Base-by-base conservation (phyloP, 2,888 invertebrate genomes). In the Dasypolia templi region DNA sequence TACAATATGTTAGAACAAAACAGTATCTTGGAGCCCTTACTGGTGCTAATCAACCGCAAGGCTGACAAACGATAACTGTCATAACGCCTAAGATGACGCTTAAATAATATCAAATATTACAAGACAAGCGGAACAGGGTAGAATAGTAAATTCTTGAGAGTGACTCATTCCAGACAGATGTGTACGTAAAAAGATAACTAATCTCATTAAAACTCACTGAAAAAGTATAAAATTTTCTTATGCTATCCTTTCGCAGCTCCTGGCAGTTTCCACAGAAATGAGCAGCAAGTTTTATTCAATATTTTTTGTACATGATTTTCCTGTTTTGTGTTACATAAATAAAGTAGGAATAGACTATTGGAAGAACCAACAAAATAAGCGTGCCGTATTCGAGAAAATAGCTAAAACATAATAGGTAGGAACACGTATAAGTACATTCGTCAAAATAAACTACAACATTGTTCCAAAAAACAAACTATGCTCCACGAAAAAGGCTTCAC, bases 41-140 rank as follows among this genome's bases (percentile, higher is more conserved):
- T 61, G 44, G 59, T 42, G 6, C 71, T 79, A 79, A 83, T 76
- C 79, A 79, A 84, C 83, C 77, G 19, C 79, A 75, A 64, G 53
- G 58, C 71, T 80, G 77, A 68, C 77, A 74, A 83, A 80, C 77
- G 66, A 68, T 85, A 75, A 68, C 85, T 80, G 82, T 74, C 82
- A 85, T 78, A 68, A 85, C 78, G 58, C 70, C 59, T 82, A 62
- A 70, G 61, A 77, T 65, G 68, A 73, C 59, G 63, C 67, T 81
- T 76, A 69, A 82, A 72, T 85, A 78, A 58, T 51, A 39, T 59
- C 61, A 42, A 77, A 82, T n/a, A 77, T 73, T 26, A 62, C 58
- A 65, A 77, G 58, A 68, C 64, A 64, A 68, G 63, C 62, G 67
- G 32, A 35, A 62, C 42, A 17, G 17, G 14, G 22, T 56, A 62